A percentile compares a stretch with the other conserved stretches of the same genome.
phyloP scores from a whole-genome alignment of 2,797 vertebrate genomes.

The Loris lydekkerianus region DNA sequence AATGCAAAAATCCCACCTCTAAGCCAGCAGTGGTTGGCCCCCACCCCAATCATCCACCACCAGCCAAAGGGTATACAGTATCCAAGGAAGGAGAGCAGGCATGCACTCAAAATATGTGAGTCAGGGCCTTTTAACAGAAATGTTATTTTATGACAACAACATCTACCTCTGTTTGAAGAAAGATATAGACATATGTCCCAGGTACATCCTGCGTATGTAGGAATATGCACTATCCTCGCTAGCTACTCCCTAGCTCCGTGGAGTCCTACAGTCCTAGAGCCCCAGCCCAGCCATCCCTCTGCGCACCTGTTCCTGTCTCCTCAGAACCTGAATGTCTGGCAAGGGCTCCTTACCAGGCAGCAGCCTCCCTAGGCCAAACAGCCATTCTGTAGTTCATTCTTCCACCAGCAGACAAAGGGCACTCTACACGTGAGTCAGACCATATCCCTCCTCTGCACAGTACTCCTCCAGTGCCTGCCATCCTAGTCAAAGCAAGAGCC shows the following conservation, averaged over 20 bases:
- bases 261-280: neutral
- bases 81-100: neutral
- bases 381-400: neutral
- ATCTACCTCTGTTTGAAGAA: neutral
- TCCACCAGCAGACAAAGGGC: neutral
- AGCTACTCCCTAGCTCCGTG: neutral
- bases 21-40: neutral
- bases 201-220: neutral
- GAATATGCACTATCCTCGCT: neutral
- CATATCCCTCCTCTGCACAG: neutral
- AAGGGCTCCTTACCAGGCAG: neutral
- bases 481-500: neutral
- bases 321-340: neutral
- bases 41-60: neutral
- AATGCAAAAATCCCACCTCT: neutral
- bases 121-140: neutral
- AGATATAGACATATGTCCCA: fast-evolving
- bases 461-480: neutral
- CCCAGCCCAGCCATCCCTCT: neutral
- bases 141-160: neutral
- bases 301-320: fast-evolving
- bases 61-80: neutral
- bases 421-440: neutral
- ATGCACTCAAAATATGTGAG: neutral
- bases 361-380: too few relatives aligned